Percentiles rank a stretch among this genome's conserved stretches.
These are phyloP conservation scores for Nixonia krombeini DNA, from an alignment of 1,140 invertebrate species.

Conservation along the genomic window DNA sequence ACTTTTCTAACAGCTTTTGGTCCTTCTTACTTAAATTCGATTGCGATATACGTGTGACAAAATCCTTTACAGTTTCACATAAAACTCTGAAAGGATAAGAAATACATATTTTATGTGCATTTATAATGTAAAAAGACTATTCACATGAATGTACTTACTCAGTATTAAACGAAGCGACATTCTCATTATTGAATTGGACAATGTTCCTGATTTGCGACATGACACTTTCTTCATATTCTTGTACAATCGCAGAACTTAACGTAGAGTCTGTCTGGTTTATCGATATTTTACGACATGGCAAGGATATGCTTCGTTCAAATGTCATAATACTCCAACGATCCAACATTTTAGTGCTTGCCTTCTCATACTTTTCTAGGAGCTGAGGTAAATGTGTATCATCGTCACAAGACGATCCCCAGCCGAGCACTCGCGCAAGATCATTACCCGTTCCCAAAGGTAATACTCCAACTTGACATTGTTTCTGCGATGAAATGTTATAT, in stretches of 20 bases:
- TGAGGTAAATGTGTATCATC: slow-evolving; percentile 94
- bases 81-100: slow-evolving; percentile 72
- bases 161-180: slow-evolving; percentile 81
- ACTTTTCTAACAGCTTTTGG: slow-evolving; percentile 78
- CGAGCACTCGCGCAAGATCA: slow-evolving; percentile 92
- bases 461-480: slow-evolving; percentile 92
- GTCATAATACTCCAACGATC: slow-evolving; percentile 97
- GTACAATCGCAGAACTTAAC: slow-evolving; percentile 68
- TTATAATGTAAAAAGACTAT: too few species aligned
- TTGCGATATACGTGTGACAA: slow-evolving; percentile 77
- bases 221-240: slow-evolving; percentile 85
- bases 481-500: slow-evolving; percentile 70
- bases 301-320: slow-evolving; percentile 82
- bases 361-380: slow-evolving; percentile 93
- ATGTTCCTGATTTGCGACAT: slow-evolving; percentile 89
- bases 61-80: slow-evolving; percentile 87
- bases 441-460: slow-evolving; percentile 96
- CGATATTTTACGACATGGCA: slow-evolving; percentile 73
- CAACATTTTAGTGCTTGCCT: slow-evolving; percentile 95
- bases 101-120: slow-evolving; percentile 9
- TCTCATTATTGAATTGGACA: slow-evolving; percentile 86
- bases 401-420: slow-evolving; percentile 97
- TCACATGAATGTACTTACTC: too few species aligned
- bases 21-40: slow-evolving; percentile 74
- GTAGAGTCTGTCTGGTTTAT: slow-evolving; percentile 71